Evolutionary conservation across 2,797 vertebrate genomes (phyloP).

Genomic region (Benthosema pterotum): DNA sequence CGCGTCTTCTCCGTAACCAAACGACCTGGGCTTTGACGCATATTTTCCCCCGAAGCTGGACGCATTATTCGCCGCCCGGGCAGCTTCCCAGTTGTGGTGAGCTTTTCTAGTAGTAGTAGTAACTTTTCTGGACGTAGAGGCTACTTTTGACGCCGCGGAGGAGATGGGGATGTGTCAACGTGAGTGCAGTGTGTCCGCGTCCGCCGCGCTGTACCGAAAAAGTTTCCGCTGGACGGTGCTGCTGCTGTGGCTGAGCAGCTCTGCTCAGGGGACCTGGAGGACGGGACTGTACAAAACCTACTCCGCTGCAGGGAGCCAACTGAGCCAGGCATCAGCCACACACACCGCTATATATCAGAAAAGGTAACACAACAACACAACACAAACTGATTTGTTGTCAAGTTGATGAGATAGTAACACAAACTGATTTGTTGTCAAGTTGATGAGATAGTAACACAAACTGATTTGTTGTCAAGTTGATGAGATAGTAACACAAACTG

Average conservation of each 20-base stretch:
- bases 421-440: not conserved
- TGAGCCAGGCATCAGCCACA: slow-evolving; percentile 59
- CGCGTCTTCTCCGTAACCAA: slow-evolving; percentile 40
- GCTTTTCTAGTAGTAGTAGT: slow-evolving; percentile 27
- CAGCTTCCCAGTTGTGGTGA: slow-evolving; percentile 17
- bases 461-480: not conserved
- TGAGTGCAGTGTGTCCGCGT: slow-evolving; percentile 61
- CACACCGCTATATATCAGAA: slow-evolving; percentile 75
- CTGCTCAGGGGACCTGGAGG: slow-evolving; percentile 78
- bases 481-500: no score
- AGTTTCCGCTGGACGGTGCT: slow-evolving; percentile 68
- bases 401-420: no score
- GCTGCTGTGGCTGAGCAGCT: slow-evolving; percentile 66
- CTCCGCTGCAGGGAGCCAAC: slow-evolving; percentile 64
- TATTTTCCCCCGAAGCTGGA: slow-evolving; percentile 32
- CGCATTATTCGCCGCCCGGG: slow-evolving; percentile 14
- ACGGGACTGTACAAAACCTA: slow-evolving; percentile 78
- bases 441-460: no score
- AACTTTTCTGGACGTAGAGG: slow-evolving; percentile 45
- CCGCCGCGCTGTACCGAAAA: slow-evolving; percentile 59
- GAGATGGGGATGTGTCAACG: slow-evolving; percentile 71
- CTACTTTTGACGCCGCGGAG: slow-evolving; percentile 57
- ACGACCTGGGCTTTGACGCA: slow-evolving; percentile 55
- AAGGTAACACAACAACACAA: no score
- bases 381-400: not conserved